A percentile compares a stretch with the other conserved stretches of the same genome.
Evolutionary conservation across 2,797 vertebrate genomes (phyloP).

Genomic region (Pteronotus mesoamericanus): DNA sequence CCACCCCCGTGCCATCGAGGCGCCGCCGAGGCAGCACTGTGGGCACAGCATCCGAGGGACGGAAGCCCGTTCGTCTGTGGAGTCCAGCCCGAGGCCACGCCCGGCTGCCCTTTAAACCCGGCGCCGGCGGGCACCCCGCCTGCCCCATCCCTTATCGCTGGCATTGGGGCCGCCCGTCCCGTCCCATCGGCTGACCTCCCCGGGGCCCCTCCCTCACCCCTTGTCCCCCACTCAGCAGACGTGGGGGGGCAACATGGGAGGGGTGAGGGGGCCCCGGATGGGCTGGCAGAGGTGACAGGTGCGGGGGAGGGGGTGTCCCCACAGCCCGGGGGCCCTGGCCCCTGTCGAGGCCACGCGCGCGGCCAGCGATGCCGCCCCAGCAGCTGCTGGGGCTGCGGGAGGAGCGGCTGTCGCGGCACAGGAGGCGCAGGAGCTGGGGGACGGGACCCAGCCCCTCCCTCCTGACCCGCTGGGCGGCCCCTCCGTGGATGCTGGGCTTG

Average conservation of each 20-base stretch:
- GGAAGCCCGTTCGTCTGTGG: accelerated
- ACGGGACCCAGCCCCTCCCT: neutral
- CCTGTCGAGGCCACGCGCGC: accelerated
- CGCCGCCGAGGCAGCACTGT: neutral
- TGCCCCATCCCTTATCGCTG: neutral
- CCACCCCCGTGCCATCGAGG: accelerated
- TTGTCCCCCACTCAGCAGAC: neutral
- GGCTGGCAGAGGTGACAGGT: neutral
- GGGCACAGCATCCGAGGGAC: neutral
- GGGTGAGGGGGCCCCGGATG: too few relatives aligned
- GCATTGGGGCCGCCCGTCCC: neutral
- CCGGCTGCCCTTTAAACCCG: slow-evolving; percentile 10
- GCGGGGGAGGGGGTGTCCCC: neutral
- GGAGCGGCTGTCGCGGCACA: too few relatives aligned
- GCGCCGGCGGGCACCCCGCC: neutral
- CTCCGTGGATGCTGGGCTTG: neutral
- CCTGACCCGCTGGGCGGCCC: neutral
- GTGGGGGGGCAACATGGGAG: too few relatives aligned
- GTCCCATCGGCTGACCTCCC: neutral
- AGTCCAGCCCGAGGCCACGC: neutral
- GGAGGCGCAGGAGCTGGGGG: neutral
- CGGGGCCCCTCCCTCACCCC: neutral
- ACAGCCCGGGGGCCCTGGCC: accelerated
- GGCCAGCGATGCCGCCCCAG: accelerated
- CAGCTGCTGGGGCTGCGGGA: neutral